These are phyloP conservation scores for Ganaspis brasiliensis DNA, from an alignment of 2,888 invertebrate genomes.

Conservation along the genomic window DNA sequence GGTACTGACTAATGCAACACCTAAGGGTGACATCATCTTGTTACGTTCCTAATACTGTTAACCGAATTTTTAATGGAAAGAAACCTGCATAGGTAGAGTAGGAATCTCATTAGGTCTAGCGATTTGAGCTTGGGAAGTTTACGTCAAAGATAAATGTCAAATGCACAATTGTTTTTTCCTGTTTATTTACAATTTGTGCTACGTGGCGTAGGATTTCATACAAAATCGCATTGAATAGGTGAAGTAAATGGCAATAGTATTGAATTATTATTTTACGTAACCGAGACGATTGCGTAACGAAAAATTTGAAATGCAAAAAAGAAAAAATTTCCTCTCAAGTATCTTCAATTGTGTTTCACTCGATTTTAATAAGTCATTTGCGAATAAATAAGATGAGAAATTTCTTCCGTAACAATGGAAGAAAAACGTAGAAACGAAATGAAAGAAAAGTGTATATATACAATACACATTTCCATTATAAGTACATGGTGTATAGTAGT, in stretches of 20 bases:
- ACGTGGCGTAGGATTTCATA: not conserved
- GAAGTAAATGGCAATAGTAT: not conserved
- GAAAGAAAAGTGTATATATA: not conserved
- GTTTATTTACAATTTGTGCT: conserved; percentile 2
- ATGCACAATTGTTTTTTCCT: conserved; percentile 16
- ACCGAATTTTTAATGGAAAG: conserved; percentile 20
- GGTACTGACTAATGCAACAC: too few relatives aligned
- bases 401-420: not conserved
- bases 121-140: not conserved
- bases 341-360: not conserved
- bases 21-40: too few relatives aligned
- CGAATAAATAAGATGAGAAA: conserved; percentile 23
- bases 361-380: conserved; percentile 5
- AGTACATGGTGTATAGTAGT: not conserved
- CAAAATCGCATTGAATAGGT: not conserved
- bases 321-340: not conserved
- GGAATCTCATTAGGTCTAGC: not conserved
- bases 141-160: conserved; percentile 16
- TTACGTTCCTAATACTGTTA: not conserved
- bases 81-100: not conserved
- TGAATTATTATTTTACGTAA: conserved; percentile 35
- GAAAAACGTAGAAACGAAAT: not conserved
- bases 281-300: not conserved
- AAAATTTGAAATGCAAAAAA: conserved; percentile 16
- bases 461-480: not conserved